These are phyloP conservation scores for Eueremaeus valkanovi DNA, from an alignment of 2,888 invertebrate species.

Conservation along the genomic window DNA sequence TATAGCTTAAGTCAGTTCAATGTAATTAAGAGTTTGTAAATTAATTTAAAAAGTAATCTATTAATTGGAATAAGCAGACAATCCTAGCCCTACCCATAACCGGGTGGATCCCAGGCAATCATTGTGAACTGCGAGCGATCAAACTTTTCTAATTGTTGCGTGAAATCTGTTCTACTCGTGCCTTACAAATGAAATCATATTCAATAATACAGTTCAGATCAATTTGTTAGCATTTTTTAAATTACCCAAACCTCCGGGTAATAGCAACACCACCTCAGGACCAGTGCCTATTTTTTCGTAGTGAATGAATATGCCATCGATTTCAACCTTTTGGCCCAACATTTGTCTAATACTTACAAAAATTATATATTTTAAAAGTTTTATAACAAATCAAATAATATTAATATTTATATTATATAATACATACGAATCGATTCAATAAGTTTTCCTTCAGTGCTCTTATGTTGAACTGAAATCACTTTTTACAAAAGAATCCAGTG, in stretches of 20 bases:
- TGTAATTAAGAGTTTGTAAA: neutral
- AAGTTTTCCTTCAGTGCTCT: too few species aligned
- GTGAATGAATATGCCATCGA: conserved; percentile 50
- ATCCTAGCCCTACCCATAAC: conserved; percentile 50
- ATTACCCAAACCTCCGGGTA: conserved; percentile 52
- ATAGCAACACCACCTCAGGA: conserved; percentile 49
- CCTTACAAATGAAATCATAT: too few species aligned
- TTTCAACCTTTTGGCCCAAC: conserved; percentile 44
- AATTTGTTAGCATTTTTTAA: too few species aligned
- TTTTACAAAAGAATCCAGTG: too few species aligned
- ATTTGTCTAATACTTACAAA: neutral
- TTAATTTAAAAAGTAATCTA: neutral
- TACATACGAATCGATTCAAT: too few species aligned
- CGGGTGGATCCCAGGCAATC: conserved; percentile 53
- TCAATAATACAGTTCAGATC: neutral
- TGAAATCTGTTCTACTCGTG: conserved; percentile 76
- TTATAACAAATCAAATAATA: too few species aligned
- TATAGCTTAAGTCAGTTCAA: conserved; percentile 40
- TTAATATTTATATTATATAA: too few species aligned
- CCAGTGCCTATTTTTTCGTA: conserved; percentile 51
- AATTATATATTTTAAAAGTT: too few species aligned
- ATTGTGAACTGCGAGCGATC: conserved; percentile 53
- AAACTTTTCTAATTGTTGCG: conserved; percentile 57
- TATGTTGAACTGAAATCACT: too few species aligned
- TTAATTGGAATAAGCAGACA: neutral